These are phyloP conservation scores for Rallus limicola DNA, from an alignment of 2,113 vertebrate species.

Conservation along the genomic window DNA sequence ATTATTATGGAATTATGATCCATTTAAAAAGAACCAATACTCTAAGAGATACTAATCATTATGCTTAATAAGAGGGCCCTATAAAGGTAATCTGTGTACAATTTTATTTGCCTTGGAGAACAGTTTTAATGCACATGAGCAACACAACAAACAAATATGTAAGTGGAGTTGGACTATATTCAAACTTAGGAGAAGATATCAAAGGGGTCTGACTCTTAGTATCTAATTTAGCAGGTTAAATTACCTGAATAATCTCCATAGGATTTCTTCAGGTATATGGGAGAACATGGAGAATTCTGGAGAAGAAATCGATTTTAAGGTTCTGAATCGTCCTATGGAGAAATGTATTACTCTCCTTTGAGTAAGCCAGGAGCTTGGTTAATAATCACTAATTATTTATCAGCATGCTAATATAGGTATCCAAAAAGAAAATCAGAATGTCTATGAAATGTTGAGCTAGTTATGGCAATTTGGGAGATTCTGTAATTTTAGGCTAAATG, in stretches of 20 bases:
- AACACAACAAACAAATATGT: slow-evolving; percentile 9
- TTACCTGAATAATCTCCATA: slow-evolving; percentile 32
- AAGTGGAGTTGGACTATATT: not conserved
- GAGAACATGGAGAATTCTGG: slow-evolving; percentile 13
- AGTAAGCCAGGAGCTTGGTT: not conserved
- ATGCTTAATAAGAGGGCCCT: not conserved
- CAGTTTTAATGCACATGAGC: slow-evolving; percentile 29
- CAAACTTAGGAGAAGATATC: not conserved
- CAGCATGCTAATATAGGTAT: not conserved
- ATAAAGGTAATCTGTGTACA: not conserved
- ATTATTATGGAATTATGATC: not conserved
- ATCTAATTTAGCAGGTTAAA: slow-evolving; percentile 37
- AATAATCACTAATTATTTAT: not conserved
- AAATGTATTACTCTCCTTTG: slow-evolving; percentile 14
- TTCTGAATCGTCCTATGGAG: slow-evolving; percentile 7
- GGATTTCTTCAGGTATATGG: slow-evolving; percentile 4
- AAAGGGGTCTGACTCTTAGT: not conserved
- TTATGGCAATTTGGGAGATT: not conserved
- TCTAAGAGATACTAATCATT: slow-evolving; percentile 8
- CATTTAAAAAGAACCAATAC: not conserved
- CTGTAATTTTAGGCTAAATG: not conserved
- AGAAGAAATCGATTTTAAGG: slow-evolving; percentile 9
- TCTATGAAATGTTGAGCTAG: not conserved
- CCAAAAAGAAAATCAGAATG: not conserved
- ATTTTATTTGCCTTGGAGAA: slow-evolving; percentile 31